phyloP scores from a whole-genome alignment of 2,888 invertebrate species.

The Andrena trimmerana region DNA sequence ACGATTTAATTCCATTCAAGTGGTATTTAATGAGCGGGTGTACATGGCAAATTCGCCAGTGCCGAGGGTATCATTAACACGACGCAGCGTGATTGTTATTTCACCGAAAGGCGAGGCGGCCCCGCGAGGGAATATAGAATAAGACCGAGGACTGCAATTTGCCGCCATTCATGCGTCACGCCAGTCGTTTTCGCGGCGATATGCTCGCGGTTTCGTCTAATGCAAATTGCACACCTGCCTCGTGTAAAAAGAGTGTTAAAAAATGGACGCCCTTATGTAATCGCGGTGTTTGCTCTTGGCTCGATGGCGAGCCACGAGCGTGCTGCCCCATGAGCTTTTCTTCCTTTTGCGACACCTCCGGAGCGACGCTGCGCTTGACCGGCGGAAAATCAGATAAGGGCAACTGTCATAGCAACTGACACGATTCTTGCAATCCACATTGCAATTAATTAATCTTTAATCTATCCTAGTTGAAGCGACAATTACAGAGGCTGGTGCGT shows the following conservation, averaged over 20 bases:
- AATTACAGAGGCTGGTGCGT: conserved; percentile 43
- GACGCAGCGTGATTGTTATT: conserved; percentile 7
- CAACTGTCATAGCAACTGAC: conserved; percentile 1
- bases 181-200: background rate
- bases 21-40: too few species aligned
- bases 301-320: background rate
- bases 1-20: background rate
- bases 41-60: background rate
- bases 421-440: conserved; percentile 34
- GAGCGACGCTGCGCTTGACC: background rate
- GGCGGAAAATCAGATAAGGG: conserved; percentile 27
- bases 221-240: conserved; percentile 18
- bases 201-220: background rate
- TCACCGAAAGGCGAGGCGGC: background rate
- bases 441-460: conserved; percentile 62
- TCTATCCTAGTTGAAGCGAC: conserved; percentile 52
- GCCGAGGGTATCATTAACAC: conserved; percentile 9
- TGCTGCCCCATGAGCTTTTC: background rate
- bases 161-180: background rate
- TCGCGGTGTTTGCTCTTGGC: background rate
- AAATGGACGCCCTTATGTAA: conserved; percentile 2
- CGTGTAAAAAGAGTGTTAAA: background rate
- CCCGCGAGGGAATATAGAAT: background rate
- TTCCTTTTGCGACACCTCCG: background rate
- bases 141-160: conserved; percentile 13